A percentile compares a stretch with the other conserved stretches of the same genome.
phyloP scores from a whole-genome alignment of 2,797 vertebrate genomes.

The Zalophus californianus region DNA sequence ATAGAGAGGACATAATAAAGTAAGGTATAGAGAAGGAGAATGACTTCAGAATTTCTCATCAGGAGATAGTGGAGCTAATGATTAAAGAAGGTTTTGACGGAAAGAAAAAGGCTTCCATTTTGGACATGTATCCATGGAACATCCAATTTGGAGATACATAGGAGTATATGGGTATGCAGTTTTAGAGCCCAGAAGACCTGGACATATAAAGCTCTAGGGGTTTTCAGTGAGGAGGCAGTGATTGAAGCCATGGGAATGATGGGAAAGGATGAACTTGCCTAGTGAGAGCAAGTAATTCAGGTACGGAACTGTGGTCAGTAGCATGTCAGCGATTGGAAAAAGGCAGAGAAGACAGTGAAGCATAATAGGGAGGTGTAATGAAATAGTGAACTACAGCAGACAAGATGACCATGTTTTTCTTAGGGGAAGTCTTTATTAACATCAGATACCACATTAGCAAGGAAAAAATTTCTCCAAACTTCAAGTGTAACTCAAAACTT shows the following conservation, averaged over 20 bases:
- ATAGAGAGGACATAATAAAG: neutral
- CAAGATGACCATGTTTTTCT: neutral
- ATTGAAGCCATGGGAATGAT: neutral
- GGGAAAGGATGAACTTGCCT: neutral
- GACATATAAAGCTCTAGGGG: neutral
- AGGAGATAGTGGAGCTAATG: neutral
- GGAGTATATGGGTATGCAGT: neutral
- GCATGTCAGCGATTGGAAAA: neutral
- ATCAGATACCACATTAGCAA: neutral
- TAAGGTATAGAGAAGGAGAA: neutral
- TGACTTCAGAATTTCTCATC: neutral
- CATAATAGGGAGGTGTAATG: neutral
- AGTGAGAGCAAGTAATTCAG: neutral
- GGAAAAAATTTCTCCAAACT: neutral
- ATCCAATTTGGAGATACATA: neutral
- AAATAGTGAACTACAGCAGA: neutral
- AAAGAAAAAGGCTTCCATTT: neutral
- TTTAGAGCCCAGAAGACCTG: neutral
- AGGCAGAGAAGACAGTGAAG: neutral
- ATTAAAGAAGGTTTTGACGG: neutral
- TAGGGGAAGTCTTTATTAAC: neutral
- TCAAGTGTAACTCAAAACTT: neutral
- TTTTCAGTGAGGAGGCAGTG: neutral
- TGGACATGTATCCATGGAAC: neutral
- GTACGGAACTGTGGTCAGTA: neutral